These are phyloP conservation scores for Disparrhopalites patrizii DNA, from an alignment of 2,888 invertebrate species.

Conservation along the genomic window DNA sequence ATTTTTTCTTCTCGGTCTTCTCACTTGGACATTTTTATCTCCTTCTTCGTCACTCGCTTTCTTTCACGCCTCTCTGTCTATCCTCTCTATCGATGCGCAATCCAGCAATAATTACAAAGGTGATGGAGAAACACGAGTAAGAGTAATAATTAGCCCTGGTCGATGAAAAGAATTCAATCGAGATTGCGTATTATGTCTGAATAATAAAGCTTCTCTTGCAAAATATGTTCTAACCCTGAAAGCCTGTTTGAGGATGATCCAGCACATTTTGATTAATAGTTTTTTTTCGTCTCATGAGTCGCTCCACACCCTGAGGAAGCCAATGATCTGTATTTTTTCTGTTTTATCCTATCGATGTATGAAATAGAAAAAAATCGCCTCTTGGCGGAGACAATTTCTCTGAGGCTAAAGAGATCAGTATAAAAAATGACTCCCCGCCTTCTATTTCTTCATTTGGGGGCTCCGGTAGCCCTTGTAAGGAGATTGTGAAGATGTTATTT, in stretches of 20 bases:
- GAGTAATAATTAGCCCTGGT: neutral
- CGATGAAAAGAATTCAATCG: slow-evolving; percentile 3
- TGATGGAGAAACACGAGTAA: neutral
- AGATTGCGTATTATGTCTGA: too few relatives aligned
- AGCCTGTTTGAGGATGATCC: slow-evolving; percentile 2
- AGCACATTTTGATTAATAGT: slow-evolving; percentile 10
- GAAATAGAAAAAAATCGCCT: neutral
- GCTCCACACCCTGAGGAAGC: neutral
- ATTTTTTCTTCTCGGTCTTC: neutral
- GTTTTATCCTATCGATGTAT: neutral
- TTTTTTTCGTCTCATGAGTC: neutral
- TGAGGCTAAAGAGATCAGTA: too few relatives aligned
- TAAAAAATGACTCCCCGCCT: neutral
- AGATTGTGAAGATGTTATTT: neutral
- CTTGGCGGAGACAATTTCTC: neutral
- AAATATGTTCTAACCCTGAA: too few relatives aligned
- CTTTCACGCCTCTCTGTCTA: neutral
- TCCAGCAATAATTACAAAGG: neutral
- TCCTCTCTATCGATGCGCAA: neutral
- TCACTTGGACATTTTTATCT: neutral
- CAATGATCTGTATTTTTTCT: neutral
- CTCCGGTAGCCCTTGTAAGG: neutral
- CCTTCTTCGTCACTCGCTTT: too few relatives aligned
- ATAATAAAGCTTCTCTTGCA: too few relatives aligned
- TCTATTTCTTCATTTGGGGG: neutral